Evolutionary conservation across 2,888 invertebrate genomes (phyloP).

Genomic region (Euphydryas editha): DNA sequence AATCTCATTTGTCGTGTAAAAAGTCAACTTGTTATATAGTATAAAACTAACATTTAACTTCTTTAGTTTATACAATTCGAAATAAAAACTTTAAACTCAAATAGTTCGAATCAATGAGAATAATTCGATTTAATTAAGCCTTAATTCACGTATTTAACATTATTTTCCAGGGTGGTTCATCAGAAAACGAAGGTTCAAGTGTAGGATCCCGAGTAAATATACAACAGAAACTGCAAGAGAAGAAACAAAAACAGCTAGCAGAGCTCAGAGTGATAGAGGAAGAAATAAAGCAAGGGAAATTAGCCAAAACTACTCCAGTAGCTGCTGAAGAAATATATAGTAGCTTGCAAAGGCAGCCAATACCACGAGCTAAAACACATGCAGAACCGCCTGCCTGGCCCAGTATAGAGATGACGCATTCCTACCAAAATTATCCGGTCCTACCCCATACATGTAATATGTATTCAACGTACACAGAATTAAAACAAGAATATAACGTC

Average conservation of each 20-base stretch:
- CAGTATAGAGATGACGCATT: constrained; percentile 72
- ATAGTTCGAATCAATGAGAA: no score
- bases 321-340: constrained; percentile 83
- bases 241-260: constrained; percentile 93
- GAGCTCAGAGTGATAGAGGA: constrained; percentile 91
- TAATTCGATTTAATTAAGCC: no score
- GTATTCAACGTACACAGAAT: constrained; percentile 75
- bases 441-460: constrained; percentile 67
- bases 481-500: constrained; percentile 67
- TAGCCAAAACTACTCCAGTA: constrained; percentile 82
- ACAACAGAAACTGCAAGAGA: constrained; percentile 93
- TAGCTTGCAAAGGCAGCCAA: constrained; percentile 85
- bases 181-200: constrained; percentile 90
- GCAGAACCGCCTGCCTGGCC: constrained; percentile 82
- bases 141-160: not conserved
- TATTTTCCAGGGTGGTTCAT: constrained; percentile 82
- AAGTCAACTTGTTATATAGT: no score
- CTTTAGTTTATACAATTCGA: no score
- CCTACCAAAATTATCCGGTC: constrained; percentile 78
- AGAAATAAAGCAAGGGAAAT: constrained; percentile 93
- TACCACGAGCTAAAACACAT: constrained; percentile 88
- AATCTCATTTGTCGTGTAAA: not conserved
- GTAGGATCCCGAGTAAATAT: constrained; percentile 91
- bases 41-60: no score
- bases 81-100: no score